Conservation (phyloP, 2,113 vertebrate genomes). For the Tichodroma muraria region DNA sequence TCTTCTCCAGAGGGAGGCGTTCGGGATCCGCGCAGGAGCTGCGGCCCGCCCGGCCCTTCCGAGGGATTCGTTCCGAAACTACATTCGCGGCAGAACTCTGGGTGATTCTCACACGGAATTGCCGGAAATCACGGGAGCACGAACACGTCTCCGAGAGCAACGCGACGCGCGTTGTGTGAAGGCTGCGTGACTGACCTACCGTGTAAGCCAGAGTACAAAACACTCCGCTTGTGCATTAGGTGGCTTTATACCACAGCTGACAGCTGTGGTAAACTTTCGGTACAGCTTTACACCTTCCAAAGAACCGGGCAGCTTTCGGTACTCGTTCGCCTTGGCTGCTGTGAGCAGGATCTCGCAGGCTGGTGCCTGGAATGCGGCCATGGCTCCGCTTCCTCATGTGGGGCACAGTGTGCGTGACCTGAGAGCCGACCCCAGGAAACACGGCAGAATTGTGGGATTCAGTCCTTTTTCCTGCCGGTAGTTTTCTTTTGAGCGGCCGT, state of each 20-base stretch:
- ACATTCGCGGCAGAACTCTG: no score
- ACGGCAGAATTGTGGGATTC: not conserved
- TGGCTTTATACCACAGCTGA: not conserved
- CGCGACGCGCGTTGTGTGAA: not conserved
- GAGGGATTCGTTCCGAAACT: rapidly evolving
- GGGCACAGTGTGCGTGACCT: rapidly evolving
- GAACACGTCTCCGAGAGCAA: not conserved
- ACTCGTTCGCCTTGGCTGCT: not conserved
- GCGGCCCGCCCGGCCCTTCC: not conserved
- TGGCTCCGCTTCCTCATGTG: not conserved
- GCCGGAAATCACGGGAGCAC: not conserved
- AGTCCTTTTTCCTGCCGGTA: not conserved
- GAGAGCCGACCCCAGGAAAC: not conserved
- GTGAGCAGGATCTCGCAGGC: not conserved
- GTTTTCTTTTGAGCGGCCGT: not conserved
- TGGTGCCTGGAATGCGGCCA: no score
- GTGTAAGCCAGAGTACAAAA: rapidly evolving
- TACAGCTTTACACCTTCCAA: not conserved
- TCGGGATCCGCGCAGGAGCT: rapidly evolving
- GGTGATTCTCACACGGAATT: not conserved
- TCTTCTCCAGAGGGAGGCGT: rapidly evolving
- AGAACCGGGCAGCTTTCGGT: not conserved
- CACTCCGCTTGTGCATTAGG: not conserved
- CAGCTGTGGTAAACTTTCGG: not conserved
- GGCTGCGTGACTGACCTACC: not conserved